These are phyloP conservation scores for Rhaphigaster nebulosa DNA, from an alignment of 2,888 invertebrate species.

Conservation along the genomic window DNA sequence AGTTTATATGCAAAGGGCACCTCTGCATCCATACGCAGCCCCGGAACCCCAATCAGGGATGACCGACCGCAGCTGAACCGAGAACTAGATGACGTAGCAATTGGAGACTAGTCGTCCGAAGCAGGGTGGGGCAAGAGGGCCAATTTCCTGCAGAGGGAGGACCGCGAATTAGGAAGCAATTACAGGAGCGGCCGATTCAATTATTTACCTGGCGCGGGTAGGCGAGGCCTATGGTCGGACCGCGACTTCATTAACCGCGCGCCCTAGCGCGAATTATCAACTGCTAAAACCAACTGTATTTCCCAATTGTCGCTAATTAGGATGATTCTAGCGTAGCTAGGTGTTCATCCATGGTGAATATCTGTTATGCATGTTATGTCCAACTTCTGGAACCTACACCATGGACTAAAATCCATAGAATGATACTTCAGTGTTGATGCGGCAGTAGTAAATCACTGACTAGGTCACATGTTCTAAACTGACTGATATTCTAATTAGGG, in stretches of 20 bases:
- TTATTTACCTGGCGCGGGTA: slow-evolving; percentile 16
- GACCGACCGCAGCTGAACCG: not conserved
- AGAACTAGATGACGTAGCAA: not conserved
- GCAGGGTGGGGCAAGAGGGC: not conserved
- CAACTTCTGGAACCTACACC: not conserved
- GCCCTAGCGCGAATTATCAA: not conserved
- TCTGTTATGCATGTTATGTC: not conserved
- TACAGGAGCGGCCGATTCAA: slow-evolving; percentile 43
- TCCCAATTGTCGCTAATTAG: slow-evolving; percentile 10
- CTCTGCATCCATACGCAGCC: not conserved
- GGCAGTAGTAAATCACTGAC: too few species aligned
- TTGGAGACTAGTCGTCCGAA: not conserved
- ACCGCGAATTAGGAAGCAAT: slow-evolving; percentile 53
- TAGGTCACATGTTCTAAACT: too few species aligned
- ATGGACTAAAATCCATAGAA: not conserved
- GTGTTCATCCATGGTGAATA: not conserved
- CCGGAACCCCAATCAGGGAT: not conserved
- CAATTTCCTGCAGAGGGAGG: not conserved
- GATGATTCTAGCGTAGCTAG: not conserved
- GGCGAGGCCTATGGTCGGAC: not conserved
- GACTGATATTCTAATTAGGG: too few species aligned
- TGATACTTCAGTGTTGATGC: too few species aligned
- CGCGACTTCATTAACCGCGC: slow-evolving; percentile 24
- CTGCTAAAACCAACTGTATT: slow-evolving; percentile 6
- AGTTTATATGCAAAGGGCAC: not conserved